Percentiles rank a stretch among this genome's conserved stretches.
Conservation (phyloP, 2,888 invertebrate species). For the Rotaria magnacalcarata region DNA sequence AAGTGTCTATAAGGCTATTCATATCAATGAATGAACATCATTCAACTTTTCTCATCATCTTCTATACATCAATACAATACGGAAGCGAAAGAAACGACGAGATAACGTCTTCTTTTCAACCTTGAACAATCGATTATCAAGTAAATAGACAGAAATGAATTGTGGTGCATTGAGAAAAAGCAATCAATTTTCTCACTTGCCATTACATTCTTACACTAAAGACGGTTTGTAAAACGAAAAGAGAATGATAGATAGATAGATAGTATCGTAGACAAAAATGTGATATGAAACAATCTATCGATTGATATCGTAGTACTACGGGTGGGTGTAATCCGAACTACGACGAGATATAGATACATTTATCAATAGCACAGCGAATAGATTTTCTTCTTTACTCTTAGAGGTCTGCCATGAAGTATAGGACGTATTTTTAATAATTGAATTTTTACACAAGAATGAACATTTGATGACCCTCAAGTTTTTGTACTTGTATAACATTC, state of each 20-base stretch:
- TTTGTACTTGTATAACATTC: not conserved
- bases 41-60: conserved; percentile 14
- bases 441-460: conserved; percentile 37
- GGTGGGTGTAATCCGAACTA: not conserved
- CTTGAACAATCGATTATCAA: conserved; percentile 29
- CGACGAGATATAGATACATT: too few species aligned
- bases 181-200: conserved; percentile 15
- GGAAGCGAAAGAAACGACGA: not conserved
- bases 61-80: not conserved
- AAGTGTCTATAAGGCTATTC: not conserved
- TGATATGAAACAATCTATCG: not conserved
- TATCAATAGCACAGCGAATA: not conserved
- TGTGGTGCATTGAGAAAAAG: not conserved
- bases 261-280: not conserved
- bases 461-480: conserved; percentile 1
- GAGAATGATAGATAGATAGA: not conserved
- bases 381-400: not conserved
- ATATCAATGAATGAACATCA: conserved; percentile 12
- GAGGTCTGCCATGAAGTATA: not conserved
- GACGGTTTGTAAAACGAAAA: not conserved
- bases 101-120: conserved; percentile 25
- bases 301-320: not conserved
- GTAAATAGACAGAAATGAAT: not conserved
- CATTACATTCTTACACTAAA: not conserved
- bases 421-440: not conserved